Percentiles rank a stretch among this genome's conserved stretches.
Evolutionary conservation across 92 coral and sea anemone species (phyloP).

Genomic region (Meandrina meandrites): DNA sequence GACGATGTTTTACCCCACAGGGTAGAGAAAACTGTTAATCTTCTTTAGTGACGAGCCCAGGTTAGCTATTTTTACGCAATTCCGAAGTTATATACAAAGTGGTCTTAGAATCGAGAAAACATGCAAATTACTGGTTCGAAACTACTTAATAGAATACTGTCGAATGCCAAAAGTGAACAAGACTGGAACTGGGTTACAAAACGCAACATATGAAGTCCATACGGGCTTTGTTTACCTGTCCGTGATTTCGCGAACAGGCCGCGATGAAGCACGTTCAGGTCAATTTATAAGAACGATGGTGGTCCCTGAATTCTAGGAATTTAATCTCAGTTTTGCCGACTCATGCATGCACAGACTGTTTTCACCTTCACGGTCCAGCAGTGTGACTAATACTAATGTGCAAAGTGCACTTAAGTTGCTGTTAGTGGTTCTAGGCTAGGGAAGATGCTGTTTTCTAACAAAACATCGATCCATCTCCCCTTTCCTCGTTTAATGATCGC

Average conservation of each 20-base stretch:
- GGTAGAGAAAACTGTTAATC: not conserved
- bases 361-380: not conserved
- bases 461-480: slow-evolving; percentile 16
- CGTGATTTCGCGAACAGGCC: not conserved
- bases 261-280: not conserved
- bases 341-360: not conserved
- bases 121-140: not conserved
- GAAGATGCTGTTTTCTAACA: slow-evolving; percentile 27
- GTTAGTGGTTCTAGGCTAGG: not conserved
- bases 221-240: not conserved
- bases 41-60: not conserved
- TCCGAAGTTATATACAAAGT: not conserved
- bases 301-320: slow-evolving; percentile 1
- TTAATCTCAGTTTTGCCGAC: slow-evolving; percentile 6
- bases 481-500: slow-evolving; percentile 31
- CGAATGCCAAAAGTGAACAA: not conserved
- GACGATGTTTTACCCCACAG: slow-evolving; percentile 15
- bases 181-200: not conserved
- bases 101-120: not conserved
- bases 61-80: not conserved
- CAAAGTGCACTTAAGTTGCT: slow-evolving; percentile 21
- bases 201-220: not conserved
- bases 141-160: not conserved
- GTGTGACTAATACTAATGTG: not conserved
- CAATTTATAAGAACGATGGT: not conserved